Base-by-base conservation (phyloP, 2,888 invertebrate genomes). In the Lepidocyrtoides sp. region DNA sequence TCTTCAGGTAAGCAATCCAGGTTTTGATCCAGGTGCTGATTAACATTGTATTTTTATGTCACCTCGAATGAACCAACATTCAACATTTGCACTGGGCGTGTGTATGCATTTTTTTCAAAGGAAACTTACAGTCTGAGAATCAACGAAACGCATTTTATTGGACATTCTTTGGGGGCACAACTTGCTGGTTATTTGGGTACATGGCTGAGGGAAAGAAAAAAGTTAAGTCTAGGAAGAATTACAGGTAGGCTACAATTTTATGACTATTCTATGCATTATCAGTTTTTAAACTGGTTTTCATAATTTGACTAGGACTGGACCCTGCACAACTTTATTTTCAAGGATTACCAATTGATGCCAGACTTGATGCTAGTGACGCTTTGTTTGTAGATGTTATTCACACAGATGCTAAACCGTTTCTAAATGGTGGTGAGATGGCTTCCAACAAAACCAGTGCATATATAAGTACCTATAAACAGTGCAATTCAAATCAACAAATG, bases 131-230 rank as follows among this genome's bases (percentile, higher is more conserved):
- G 95, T 0, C 94, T 97, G 92, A 93, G 94, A 14, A 90, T 95
- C 0, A 96, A 96, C 89, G 97, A 97, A 91, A 97, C 98, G 82
- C 98, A 98, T 95, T 96, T 97, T 91, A 97, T 98, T 92, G 98
- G 98, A 0, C 98, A 98, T 95, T 91, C 91, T 84, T 91, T 95
- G 10, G 95, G 98, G 0, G 97, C 98, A 0, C 98, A 98, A 95
- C 96, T 98, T 41, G 97, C 96, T 14, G 98, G 98, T 0, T 98
- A 98, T 95, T 96, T 97, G n/a, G 98, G 98, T 0, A 97, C 97
- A 93, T 96, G 97, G 29, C 95, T 98, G 44, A 93, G 96, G 96
- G 96, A 96, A 94, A 29, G 81, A 0, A 63, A 51, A 54, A 44
- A 72, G 44, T 2, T 81, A 17, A 10, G 63, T 93, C 94, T 98